These are phyloP conservation scores for Alcedo quadribrachys DNA, from an alignment of 2,797 vertebrate genomes.

Conservation along the genomic window DNA sequence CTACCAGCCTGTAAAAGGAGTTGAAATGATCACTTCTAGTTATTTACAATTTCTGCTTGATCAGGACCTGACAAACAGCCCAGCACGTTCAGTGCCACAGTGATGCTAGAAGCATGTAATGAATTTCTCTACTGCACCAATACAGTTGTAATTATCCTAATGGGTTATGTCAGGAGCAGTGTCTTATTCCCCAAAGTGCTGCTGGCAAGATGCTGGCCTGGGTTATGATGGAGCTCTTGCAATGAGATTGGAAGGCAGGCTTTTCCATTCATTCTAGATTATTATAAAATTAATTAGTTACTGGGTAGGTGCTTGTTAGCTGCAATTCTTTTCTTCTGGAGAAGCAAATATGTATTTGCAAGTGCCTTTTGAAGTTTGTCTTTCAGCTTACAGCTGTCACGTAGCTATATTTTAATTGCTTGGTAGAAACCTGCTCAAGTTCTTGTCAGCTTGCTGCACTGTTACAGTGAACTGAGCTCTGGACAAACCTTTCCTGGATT, in stretches of 20 bases:
- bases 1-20: background rate
- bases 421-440: background rate
- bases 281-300: background rate
- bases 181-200: background rate
- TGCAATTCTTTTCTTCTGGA: background rate
- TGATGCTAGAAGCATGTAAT: background rate
- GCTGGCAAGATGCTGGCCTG: rapidly evolving
- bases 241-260: background rate
- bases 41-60: background rate
- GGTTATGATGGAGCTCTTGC: background rate
- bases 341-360: background rate
- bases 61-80: background rate
- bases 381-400: background rate
- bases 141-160: background rate
- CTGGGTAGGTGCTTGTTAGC: background rate
- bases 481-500: background rate
- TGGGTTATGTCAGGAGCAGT: background rate
- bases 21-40: background rate
- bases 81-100: background rate
- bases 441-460: background rate
- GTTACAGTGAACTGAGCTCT: background rate
- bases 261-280: background rate
- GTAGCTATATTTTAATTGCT: background rate
- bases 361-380: background rate
- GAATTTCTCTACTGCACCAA: background rate